Percentiles rank a stretch among this genome's conserved stretches.
These are phyloP conservation scores for Karalla daura DNA, from an alignment of 2,797 vertebrate species.

Conservation along the genomic window DNA sequence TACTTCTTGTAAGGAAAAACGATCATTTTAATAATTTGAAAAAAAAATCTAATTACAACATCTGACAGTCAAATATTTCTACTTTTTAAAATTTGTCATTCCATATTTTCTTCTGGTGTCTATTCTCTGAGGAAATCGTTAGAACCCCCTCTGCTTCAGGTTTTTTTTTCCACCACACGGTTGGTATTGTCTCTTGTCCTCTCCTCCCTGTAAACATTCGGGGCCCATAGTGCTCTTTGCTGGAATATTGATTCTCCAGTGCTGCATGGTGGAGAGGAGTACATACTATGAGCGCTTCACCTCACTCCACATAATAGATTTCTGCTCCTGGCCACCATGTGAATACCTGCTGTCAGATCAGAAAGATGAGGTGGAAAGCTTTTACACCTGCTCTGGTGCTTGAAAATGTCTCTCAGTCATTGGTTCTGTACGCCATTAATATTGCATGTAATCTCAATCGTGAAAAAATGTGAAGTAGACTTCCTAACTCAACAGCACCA, in stretches of 20 bases:
- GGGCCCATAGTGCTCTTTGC: conserved; percentile 59
- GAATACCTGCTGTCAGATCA: conserved; percentile 35
- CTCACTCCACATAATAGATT: conserved; percentile 57
- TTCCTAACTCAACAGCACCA: no score
- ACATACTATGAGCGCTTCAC: conserved; percentile 67
- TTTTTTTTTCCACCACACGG: conserved; percentile 55
- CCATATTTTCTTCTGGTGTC: neutral
- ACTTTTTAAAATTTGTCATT: no score
- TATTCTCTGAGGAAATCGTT: conserved; percentile 76
- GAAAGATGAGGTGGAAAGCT: conserved; percentile 27
- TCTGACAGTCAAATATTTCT: no score
- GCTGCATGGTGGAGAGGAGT: conserved; percentile 35
- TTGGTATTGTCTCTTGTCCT: conserved; percentile 44
- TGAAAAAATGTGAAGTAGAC: neutral
- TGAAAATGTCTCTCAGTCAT: neutral
- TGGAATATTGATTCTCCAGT: conserved; percentile 73
- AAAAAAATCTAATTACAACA: conserved; percentile 27
- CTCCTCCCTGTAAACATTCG: conserved; percentile 65
- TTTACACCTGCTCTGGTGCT: neutral
- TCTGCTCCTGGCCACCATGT: conserved; percentile 33
- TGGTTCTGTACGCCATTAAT: neutral
- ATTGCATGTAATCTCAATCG: neutral
- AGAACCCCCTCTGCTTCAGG: conserved; percentile 51
- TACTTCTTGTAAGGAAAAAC: no score
- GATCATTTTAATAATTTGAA: no score